Percentiles rank a stretch among this genome's conserved stretches.
Conservation (phyloP, 1,140 invertebrate genomes). For the Sitobion miscanthi region DNA sequence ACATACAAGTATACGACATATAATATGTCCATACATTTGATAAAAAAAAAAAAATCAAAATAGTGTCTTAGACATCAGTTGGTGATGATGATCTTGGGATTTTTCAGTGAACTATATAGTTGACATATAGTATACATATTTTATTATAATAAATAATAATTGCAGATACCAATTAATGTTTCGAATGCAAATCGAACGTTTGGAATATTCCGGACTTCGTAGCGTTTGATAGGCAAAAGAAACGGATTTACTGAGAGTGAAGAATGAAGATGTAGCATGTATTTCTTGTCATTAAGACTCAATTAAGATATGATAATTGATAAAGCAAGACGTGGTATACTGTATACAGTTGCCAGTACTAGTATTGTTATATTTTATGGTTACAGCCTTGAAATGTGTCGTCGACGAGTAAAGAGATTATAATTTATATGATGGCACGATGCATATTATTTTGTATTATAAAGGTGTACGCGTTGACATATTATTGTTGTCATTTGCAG, state of each 20-base stretch:
- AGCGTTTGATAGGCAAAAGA: neutral
- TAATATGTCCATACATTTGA: neutral
- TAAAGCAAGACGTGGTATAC: neutral
- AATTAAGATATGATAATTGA: neutral
- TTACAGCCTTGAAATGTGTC: neutral
- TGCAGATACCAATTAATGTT: too few species aligned
- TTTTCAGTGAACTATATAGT: neutral
- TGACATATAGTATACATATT: neutral
- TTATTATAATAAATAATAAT: too few species aligned
- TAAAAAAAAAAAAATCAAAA: neutral
- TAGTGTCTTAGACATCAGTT: neutral
- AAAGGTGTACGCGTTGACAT: neutral
- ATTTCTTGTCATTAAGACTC: neutral
- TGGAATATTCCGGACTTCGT: neutral
- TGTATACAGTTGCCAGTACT: neutral
- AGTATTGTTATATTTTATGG: slow-evolving; percentile 2
- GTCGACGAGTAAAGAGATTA: neutral
- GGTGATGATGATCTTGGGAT: neutral
- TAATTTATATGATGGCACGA: neutral
- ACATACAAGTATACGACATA: neutral
- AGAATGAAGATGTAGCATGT: neutral
- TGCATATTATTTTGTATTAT: neutral
- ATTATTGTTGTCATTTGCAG: neutral
- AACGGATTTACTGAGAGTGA: neutral
- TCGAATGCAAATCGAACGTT: too few species aligned